A percentile compares a stretch with the other conserved stretches of the same genome.
phyloP scores from a whole-genome alignment of 2,888 invertebrate genomes.

The Caprella mutica region DNA sequence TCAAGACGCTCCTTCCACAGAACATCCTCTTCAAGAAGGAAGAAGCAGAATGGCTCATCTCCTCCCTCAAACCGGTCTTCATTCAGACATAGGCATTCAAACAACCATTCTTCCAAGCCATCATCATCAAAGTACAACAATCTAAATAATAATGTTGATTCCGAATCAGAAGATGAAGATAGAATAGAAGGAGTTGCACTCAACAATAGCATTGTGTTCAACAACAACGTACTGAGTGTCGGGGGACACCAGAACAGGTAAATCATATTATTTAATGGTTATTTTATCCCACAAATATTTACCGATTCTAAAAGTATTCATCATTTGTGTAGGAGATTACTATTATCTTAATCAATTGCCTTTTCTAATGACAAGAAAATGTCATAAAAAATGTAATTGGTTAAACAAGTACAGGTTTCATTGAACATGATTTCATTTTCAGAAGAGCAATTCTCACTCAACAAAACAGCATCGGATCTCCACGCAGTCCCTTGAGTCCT shows the following conservation, averaged over 20 bases:
- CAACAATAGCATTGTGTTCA: slow-evolving; percentile 30
- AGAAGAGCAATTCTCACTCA: slow-evolving; percentile 36
- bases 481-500: slow-evolving; percentile 48
- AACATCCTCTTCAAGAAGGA: slow-evolving; percentile 2
- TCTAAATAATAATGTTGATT: slow-evolving; percentile 44
- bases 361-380: no score
- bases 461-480: slow-evolving; percentile 37
- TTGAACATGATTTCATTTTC: slow-evolving; percentile 10
- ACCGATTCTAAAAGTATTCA: no score
- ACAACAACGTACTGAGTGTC: slow-evolving; percentile 40
- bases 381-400: no score
- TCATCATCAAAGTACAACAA: slow-evolving; percentile 2
- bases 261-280: slow-evolving; percentile 13
- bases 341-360: no score
- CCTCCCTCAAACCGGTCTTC: background rate
- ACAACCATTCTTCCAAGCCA: background rate
- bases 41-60: slow-evolving; percentile 7
- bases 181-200: slow-evolving; percentile 39
- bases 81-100: background rate
- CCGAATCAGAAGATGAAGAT: slow-evolving; percentile 49
- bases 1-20: slow-evolving; percentile 53
- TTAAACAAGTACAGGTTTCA: no score
- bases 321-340: no score
- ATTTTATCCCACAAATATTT: slow-evolving; percentile 40
- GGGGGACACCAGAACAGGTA: slow-evolving; percentile 23